phyloP scores from a whole-genome alignment of 2,797 vertebrate species.

The Avahi laniger region DNA sequence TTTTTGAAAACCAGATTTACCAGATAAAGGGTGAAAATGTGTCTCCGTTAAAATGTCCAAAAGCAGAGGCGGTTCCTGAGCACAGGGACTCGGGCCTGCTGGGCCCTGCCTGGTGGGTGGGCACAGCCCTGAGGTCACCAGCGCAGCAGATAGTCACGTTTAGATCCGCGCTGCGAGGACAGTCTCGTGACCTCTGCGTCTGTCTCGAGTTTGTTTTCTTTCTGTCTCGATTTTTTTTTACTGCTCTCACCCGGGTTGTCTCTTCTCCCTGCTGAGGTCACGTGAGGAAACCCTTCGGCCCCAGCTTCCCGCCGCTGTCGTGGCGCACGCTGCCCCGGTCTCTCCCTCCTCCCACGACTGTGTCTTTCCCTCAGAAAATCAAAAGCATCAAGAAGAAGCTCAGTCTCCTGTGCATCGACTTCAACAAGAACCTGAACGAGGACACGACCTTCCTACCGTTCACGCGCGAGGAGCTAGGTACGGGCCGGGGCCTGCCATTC shows the following conservation, averaged over 20 bases:
- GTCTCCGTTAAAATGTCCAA: background rate
- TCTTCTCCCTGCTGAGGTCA: background rate
- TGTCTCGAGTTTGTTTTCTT: background rate
- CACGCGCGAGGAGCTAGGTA: conserved; percentile 93
- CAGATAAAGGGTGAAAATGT: no score
- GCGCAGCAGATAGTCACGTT: background rate
- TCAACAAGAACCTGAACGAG: conserved; percentile 98
- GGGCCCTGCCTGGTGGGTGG: background rate
- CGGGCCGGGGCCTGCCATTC: background rate
- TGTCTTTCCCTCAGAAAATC: conserved; percentile 88
- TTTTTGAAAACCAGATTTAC: background rate
- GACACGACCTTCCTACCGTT: conserved; percentile 93
- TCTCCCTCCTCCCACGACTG: background rate
- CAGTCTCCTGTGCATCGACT: conserved; percentile 95
- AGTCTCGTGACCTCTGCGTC: background rate
- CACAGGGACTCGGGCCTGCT: no score
- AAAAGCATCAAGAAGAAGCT: conserved; percentile 96
- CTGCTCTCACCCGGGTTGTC: background rate
- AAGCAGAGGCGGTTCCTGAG: background rate
- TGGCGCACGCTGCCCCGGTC: accelerated
- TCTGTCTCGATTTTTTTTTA: background rate
- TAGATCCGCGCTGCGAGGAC: background rate
- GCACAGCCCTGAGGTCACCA: background rate
- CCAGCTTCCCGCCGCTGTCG: background rate
- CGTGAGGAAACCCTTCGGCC: background rate